phyloP scores from a whole-genome alignment of 2,888 invertebrate species.

The Argyra leucocephala region DNA sequence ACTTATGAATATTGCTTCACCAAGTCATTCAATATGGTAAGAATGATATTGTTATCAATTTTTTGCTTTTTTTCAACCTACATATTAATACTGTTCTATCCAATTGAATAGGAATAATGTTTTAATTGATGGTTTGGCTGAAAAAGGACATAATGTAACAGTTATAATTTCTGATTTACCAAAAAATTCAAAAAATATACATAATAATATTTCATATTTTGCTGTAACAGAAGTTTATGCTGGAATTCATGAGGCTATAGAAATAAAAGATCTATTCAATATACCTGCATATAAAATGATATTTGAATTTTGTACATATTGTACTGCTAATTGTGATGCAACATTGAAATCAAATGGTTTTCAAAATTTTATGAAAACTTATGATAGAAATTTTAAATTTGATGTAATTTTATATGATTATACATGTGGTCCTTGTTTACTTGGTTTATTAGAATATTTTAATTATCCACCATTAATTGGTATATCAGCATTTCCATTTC shows the following conservation, averaged over 20 bases:
- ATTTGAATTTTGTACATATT: conserved; percentile 21
- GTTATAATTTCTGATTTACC: conserved; percentile 28
- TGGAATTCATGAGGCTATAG: conserved; percentile 9
- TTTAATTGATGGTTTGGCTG: conserved; percentile 24
- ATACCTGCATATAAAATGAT: conserved; percentile 19
- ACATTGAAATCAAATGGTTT: conserved; percentile 27
- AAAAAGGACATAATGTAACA: conserved; percentile 28
- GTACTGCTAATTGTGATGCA: conserved; percentile 15
- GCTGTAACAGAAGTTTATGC: conserved; percentile 29
- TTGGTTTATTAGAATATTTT: conserved; percentile 35
- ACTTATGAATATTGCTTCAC: conserved; percentile 27
- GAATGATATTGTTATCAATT: no score
- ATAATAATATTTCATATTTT: conserved; percentile 28
- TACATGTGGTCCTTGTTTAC: conserved; percentile 30
- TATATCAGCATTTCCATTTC: conserved; percentile 28
- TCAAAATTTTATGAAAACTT: conserved; percentile 28
- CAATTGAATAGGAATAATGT: conserved; percentile 25
- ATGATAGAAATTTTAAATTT: conserved; percentile 29
- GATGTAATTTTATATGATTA: conserved; percentile 36
- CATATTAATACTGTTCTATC: no score
- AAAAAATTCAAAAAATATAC: conserved; percentile 19
- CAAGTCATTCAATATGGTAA: conserved; percentile 29
- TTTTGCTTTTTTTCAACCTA: not conserved
- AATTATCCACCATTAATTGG: conserved; percentile 34
- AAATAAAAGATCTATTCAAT: conserved; percentile 16